Evolutionary conservation across 2,888 invertebrate genomes (phyloP).

Genomic region (Scotopteryx bipunctaria): DNA sequence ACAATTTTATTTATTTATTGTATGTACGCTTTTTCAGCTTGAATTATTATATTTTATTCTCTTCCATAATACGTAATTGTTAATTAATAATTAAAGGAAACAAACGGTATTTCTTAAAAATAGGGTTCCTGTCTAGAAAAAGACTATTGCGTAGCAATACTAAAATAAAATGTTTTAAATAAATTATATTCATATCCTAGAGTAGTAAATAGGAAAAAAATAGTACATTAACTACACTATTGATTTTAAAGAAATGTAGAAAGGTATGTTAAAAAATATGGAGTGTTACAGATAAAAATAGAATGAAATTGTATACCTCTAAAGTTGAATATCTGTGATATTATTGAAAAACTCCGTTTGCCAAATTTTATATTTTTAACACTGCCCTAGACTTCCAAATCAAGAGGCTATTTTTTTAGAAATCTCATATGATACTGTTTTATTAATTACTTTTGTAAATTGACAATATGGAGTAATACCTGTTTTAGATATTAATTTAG

Average conservation of each 20-base stretch:
- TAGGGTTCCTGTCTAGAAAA: constrained; percentile 21
- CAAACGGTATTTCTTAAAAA: neutral
- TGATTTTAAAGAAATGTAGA: constrained; percentile 1
- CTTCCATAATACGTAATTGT: neutral
- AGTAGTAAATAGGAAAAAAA: neutral
- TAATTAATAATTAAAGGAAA: neutral
- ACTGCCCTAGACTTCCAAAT: constrained; percentile 36
- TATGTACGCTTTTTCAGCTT: constrained; percentile 4
- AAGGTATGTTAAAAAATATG: neutral
- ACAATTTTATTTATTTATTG: constrained; percentile 4
- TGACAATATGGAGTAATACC: constrained; percentile 21
- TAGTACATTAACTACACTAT: too few relatives aligned
- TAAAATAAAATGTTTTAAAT: constrained; percentile 3
- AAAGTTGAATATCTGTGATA: constrained; percentile 35
- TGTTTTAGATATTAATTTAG: constrained; percentile 39
- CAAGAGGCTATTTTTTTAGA: constrained; percentile 25
- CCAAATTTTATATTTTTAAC: constrained; percentile 46
- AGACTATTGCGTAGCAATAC: constrained; percentile 22
- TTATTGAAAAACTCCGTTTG: constrained; percentile 37
- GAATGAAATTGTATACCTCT: constrained; percentile 16
- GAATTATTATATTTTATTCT: neutral
- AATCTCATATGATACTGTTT: constrained; percentile 25
- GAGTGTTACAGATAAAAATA: constrained; percentile 18
- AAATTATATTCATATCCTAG: constrained; percentile 16
- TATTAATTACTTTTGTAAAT: constrained; percentile 30